Evolutionary conservation across 2,888 invertebrate species (phyloP).

Genomic region (Phymatocera aterrima): DNA sequence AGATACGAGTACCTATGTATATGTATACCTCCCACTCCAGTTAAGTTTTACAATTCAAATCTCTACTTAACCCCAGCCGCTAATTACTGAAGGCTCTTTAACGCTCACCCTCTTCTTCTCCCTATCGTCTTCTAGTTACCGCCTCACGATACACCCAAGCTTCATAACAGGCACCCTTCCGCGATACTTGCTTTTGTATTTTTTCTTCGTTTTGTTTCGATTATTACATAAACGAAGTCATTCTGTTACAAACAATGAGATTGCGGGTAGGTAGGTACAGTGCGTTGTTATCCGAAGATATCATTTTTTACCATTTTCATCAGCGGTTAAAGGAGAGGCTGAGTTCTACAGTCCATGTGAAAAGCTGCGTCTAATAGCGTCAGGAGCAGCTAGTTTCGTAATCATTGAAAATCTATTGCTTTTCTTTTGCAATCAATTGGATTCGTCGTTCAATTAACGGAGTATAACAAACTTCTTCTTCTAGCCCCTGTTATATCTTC

Average conservation of each 20-base stretch:
- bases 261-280: too few relatives aligned
- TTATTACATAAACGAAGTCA: too few relatives aligned
- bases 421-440: conserved; percentile 28
- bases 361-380: background rate
- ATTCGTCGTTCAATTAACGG: background rate
- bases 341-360: background rate
- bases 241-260: conserved; percentile 12
- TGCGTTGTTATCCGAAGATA: background rate
- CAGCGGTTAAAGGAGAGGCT: conserved; percentile 7
- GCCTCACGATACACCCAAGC: background rate
- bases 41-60: conserved; percentile 41
- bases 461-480: conserved; percentile 26
- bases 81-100: conserved; percentile 30
- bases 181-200: background rate
- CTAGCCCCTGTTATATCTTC: background rate
- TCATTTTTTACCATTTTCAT: background rate
- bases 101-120: conserved; percentile 17
- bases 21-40: conserved; percentile 8
- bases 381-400: conserved; percentile 16
- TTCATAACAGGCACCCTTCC: conserved; percentile 7
- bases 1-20: too few relatives aligned
- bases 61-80: conserved; percentile 26
- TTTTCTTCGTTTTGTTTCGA: background rate
- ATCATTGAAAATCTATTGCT: conserved; percentile 28
- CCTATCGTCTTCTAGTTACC: background rate